Evolutionary conservation across 2,888 invertebrate genomes (phyloP).

Genomic region (Temnothorax unifasciatus): DNA sequence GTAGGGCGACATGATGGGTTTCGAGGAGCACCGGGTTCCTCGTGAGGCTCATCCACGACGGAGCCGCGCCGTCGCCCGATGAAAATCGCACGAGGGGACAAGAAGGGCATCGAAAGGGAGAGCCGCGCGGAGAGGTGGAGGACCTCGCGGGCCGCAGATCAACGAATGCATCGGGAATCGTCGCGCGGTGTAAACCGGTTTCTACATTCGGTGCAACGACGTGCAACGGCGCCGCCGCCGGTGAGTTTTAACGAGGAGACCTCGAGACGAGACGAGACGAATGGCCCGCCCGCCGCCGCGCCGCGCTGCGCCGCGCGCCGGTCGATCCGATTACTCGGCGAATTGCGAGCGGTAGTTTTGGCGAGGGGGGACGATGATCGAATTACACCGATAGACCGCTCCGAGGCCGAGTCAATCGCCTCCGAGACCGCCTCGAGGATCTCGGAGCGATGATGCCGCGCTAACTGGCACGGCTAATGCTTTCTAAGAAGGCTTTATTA

Average conservation of each 20-base stretch:
- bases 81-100: conserved; percentile 19
- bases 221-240: conserved; percentile 48
- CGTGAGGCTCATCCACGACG: conserved; percentile 41
- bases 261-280: conserved; percentile 46
- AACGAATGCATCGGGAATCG: conserved; percentile 59
- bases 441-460: background rate
- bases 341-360: conserved; percentile 29
- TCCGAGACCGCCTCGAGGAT: background rate
- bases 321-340: conserved; percentile 29
- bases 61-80: conserved; percentile 15
- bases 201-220: conserved; percentile 76
- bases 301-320: background rate
- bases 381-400: conserved; percentile 17
- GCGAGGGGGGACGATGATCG: background rate
- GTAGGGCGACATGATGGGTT: conserved; percentile 41
- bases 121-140: conserved; percentile 38
- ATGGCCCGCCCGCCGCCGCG: background rate
- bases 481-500: conserved; percentile 3
- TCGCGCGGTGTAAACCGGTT: conserved; percentile 75
- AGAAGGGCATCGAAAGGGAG: conserved; percentile 28
- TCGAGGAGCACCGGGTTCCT: background rate
- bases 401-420: background rate
- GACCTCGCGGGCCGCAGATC: conserved; percentile 57
- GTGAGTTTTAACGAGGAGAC: conserved; percentile 66
- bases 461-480: background rate